Base-by-base conservation (phyloP, 2,113 vertebrate genomes). In the Bufo bufo region DNA sequence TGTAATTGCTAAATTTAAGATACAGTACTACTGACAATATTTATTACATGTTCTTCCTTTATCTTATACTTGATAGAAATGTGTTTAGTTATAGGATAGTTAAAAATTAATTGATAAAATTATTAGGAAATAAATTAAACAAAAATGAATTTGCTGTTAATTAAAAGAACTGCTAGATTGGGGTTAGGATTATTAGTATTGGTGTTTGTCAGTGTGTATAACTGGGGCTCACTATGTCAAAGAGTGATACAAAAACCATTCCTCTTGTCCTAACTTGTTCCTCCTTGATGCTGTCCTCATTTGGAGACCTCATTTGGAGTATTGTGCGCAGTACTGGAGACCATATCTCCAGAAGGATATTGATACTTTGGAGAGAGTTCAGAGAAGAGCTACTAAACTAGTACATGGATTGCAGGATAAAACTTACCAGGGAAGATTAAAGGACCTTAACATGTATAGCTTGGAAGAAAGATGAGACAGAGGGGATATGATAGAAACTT, bases 161-260 rank as follows among this genome's bases (percentile, higher is more conserved):
- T 2, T 12, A 12, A 56, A 79, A 79, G 12, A 78, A 79, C 6
- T 13, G 50, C 52, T 56, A 11, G 16, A 79, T 58, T 52, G 74
- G 49, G 12, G 20, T 12, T 47, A 17, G 16, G 3, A 82, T 3
- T 82, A 20, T 65, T 82, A 65, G 80, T 65, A 65, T 47, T 49
- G n/a, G 61, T 66, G 59, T 82, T 7, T 82, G 19, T 59, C 81
- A 82, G 13, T 66, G 81, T 82, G 61, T 49, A 63, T 50, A 50
- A n/a, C 59, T 66, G 59, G 59, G 61, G 59, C 17, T 13, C 61
- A 82, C 81, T 66, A 10, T 66, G 47, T 33, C 11, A 14, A 50
- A 66, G 14, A 13, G 14, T 82, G 19, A 66, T 82, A 82, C 59
- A 50, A 82, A 82, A 82, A 66, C 81, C 47, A 17, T n/a, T 23